Percentiles rank a stretch among this genome's conserved stretches.
phyloP scores from a whole-genome alignment of 2,888 invertebrate genomes.

The Cetonia aurata region DNA sequence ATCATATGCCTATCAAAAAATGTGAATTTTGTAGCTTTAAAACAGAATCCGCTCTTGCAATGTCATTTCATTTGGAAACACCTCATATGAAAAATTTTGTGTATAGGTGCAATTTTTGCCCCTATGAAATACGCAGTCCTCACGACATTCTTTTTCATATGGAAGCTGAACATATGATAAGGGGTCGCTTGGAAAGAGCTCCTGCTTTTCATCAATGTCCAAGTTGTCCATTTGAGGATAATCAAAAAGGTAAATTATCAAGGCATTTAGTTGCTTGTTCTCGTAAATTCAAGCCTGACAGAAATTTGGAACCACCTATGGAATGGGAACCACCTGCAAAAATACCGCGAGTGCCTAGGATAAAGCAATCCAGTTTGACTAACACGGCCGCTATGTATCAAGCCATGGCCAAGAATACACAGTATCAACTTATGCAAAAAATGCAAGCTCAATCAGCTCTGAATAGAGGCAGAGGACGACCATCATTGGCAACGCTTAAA shows the following conservation, averaged over 20 bases:
- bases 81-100: conserved; percentile 91
- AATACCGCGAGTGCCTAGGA: conserved; percentile 79
- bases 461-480: conserved; percentile 63
- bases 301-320: conserved; percentile 86
- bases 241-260: conserved; percentile 90
- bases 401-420: conserved; percentile 66
- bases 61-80: conserved; percentile 90
- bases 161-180: conserved; percentile 89
- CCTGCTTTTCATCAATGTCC: conserved; percentile 92
- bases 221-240: conserved; percentile 94
- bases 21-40: conserved; percentile 92
- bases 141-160: conserved; percentile 92
- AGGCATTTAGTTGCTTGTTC: conserved; percentile 89
- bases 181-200: conserved; percentile 86
- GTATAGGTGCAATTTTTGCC: conserved; percentile 83
- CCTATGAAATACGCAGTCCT: conserved; percentile 84
- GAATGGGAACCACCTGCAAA: conserved; percentile 96
- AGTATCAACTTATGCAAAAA: conserved; percentile 62
- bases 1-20: conserved; percentile 80
- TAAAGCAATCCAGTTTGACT: conserved; percentile 61
- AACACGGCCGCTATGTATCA: conserved; percentile 66
- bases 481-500: conserved; percentile 56
- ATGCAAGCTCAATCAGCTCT: conserved; percentile 58
- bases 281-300: conserved; percentile 89
- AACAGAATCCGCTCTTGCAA: conserved; percentile 85